phyloP scores from a whole-genome alignment of 2,113 vertebrate species.

The Trogon melanurus region DNA sequence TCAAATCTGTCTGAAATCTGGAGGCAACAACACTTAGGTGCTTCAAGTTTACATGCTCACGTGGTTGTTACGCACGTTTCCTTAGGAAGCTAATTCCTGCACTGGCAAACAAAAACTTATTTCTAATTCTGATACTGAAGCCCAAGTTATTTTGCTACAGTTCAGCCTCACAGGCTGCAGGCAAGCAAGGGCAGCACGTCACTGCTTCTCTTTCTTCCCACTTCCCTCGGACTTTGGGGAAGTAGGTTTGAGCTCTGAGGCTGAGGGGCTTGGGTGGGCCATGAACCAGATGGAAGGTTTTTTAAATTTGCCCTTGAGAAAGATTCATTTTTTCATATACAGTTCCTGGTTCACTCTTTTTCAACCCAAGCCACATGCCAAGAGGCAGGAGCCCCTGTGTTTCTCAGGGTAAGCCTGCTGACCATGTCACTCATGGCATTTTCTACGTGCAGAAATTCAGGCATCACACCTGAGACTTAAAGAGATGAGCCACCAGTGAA shows the following conservation, averaged over 20 bases:
- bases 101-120: background rate
- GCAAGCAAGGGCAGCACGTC: background rate
- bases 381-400: background rate
- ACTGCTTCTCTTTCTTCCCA: background rate
- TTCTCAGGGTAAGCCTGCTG: background rate
- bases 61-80: constrained; percentile 2
- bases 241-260: background rate
- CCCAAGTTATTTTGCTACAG: background rate
- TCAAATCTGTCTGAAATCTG: constrained; percentile 23
- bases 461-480: background rate
- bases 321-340: background rate
- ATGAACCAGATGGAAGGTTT: background rate
- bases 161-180: background rate
- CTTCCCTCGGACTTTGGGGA: background rate
- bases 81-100: background rate
- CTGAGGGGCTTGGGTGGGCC: background rate
- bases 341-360: background rate
- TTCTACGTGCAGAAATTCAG: background rate
- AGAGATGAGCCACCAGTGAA: background rate
- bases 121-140: background rate
- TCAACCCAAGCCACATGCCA: background rate
- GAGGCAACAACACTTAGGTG: background rate
- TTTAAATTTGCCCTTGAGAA: background rate
- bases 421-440: background rate
- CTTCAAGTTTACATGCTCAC: background rate